phyloP scores from a whole-genome alignment of 1,140 invertebrate genomes.

The Drosophila funebris region DNA sequence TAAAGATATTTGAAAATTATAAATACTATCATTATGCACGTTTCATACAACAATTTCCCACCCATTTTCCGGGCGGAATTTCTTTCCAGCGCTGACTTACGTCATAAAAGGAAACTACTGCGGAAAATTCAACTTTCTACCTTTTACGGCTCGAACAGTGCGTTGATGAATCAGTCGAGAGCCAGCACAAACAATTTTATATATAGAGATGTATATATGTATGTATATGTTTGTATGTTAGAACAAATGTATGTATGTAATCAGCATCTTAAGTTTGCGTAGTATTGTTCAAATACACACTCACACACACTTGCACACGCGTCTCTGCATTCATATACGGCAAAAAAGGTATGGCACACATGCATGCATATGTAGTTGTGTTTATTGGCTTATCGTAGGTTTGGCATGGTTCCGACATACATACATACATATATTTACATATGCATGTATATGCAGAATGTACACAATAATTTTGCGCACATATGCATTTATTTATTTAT shows the following conservation, averaged over 20 bases:
- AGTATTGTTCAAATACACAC: background rate
- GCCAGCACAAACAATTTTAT: constrained; percentile 1
- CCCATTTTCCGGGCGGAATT: background rate
- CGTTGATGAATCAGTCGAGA: constrained; percentile 1
- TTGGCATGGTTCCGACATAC: constrained; percentile 5
- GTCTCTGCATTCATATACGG: background rate
- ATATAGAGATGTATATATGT: constrained; percentile 5
- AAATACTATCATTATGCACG: background rate
- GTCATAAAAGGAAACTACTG: constrained; percentile 10
- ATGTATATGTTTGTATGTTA: background rate
- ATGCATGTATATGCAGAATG: constrained; percentile 6
- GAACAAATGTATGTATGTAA: constrained; percentile 5
- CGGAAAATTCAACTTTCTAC: constrained; percentile 7
- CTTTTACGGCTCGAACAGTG: constrained; percentile 3
- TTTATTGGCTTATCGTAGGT: constrained; percentile 11
- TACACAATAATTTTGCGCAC: constrained; percentile 1
- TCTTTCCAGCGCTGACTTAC: constrained; percentile 2
- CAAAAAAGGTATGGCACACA: constrained; percentile 14
- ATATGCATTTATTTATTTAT: background rate
- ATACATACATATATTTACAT: constrained; percentile 5
- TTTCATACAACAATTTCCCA: background rate
- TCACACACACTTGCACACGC: background rate
- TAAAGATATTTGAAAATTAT: background rate
- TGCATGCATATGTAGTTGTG: constrained; percentile 2
- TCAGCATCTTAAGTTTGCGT: constrained; percentile 10